Evolutionary conservation across 23 tunicate species (phyloP), one percentile per base, ranked within the genome.

Genomic region (Styela clava): DNA sequence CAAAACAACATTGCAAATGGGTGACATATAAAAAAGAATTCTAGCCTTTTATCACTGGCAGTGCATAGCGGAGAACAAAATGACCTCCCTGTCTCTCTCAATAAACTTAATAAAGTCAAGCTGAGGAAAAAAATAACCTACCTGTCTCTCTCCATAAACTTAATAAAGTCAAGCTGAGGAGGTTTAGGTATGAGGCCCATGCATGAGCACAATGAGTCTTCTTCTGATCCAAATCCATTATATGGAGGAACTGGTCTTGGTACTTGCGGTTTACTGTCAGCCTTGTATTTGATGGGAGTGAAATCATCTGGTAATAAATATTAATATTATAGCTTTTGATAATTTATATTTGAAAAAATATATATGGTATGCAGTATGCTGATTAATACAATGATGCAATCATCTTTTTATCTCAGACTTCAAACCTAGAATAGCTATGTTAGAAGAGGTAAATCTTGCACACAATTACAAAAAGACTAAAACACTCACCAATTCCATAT

Each of bases 81-180:
- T n/a, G n/a, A n/a, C n/a, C n/a, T n/a, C n/a, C 99, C 99, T 96
- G 79, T 96, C 99, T 28, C 80, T 84, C 74, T 91, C 97, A 94
- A 96, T 87, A 74, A 96, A 96, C 73, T 96, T 96, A 88, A 96
- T 92, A 84, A 96, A 96, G 68, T 96, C 99, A 25, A 89, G 62
- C 83, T 87, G 90, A 1, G 99, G 99, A 24, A n/a, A n/a, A n/a
- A n/a, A n/a, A n/a, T n/a, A n/a, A n/a, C n/a, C n/a, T 22, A 96
- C 99, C 99, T 96, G 79, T 96, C 99, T 28, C 80, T 84, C 74
- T 91, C 97, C 97, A 96, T 87, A 74, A 96, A 96, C 73, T 96
- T 96, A 88, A 96, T 92, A 84, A 96, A 96, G 68, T 96, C 99
- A 25, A 89, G 62, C 83, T 87, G 90, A 1, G 99, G 99, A 24